Evolutionary conservation across 2,888 invertebrate genomes (phyloP).

Genomic region (Eristalis pertinax): DNA sequence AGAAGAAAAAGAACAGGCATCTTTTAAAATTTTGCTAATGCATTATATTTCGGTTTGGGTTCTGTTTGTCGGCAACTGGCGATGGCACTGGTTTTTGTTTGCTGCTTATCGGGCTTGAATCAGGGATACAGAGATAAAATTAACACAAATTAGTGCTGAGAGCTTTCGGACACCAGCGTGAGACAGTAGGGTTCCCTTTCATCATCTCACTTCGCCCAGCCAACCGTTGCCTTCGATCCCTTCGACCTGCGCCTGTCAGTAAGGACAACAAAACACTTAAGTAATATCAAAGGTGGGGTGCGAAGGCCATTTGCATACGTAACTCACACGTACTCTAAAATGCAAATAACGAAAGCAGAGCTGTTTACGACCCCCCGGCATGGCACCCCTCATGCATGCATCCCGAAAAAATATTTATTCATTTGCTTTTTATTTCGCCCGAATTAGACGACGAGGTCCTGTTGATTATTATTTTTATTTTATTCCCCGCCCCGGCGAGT

Average conservation of each 20-base stretch:
- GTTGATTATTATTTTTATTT: constrained; percentile 5
- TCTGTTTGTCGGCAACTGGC: too few species aligned
- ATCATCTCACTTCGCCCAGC: too few species aligned
- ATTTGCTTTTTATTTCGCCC: constrained; percentile 22
- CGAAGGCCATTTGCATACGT: not conserved
- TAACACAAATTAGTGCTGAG: too few species aligned
- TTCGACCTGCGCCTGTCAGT: not conserved
- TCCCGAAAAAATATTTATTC: not conserved
- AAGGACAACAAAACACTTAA: not conserved
- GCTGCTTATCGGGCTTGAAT: too few species aligned
- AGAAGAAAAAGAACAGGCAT: too few species aligned
- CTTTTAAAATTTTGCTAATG: too few species aligned
- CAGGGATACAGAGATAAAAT: too few species aligned
- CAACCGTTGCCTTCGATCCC: too few species aligned
- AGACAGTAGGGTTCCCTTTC: too few species aligned
- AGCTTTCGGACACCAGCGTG: too few species aligned
- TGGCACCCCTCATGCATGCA: not conserved
- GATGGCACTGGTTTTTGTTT: too few species aligned
- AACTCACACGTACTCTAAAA: constrained; percentile 38
- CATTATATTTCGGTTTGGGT: too few species aligned
- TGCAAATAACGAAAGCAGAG: constrained; percentile 37
- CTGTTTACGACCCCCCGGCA: not conserved
- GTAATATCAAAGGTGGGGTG: not conserved
- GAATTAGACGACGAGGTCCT: not conserved
- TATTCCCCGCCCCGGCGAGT: constrained; percentile 19